These are phyloP conservation scores for Graphium colonna DNA, from an alignment of 2,888 invertebrate genomes.

Conservation along the genomic window DNA sequence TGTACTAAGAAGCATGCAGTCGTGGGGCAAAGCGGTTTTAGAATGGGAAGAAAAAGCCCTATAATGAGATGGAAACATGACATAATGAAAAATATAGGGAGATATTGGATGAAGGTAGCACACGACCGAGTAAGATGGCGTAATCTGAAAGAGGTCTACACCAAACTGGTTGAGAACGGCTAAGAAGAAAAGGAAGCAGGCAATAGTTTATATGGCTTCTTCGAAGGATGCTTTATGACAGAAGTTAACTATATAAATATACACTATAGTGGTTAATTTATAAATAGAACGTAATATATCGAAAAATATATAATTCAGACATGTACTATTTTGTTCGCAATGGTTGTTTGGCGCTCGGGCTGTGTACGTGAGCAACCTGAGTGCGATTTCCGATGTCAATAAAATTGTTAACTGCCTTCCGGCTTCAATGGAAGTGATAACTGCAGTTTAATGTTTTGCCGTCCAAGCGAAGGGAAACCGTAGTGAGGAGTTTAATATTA, in stretches of 20 bases:
- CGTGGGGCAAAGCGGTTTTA: too few relatives aligned
- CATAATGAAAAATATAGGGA: not conserved
- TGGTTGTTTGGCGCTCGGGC: not conserved
- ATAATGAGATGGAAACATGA: too few relatives aligned
- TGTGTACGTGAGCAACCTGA: not conserved
- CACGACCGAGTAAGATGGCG: too few relatives aligned
- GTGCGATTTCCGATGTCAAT: not conserved
- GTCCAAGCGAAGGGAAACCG: not conserved
- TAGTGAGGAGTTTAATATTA: too few relatives aligned
- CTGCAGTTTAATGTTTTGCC: not conserved
- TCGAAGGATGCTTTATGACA: too few relatives aligned
- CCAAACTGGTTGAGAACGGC: too few relatives aligned
- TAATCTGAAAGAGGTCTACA: too few relatives aligned
- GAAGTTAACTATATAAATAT: not conserved
- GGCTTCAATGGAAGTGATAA: not conserved
- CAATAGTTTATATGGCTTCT: too few relatives aligned
- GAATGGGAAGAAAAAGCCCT: too few relatives aligned
- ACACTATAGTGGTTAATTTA: not conserved
- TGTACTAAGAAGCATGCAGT: too few relatives aligned
- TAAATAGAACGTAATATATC: not conserved
- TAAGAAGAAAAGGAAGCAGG: not conserved
- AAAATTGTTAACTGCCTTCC: not conserved
- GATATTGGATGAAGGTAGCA: too few relatives aligned
- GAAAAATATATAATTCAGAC: not conserved
- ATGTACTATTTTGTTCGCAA: not conserved